Conservation (phyloP, 2,888 invertebrate species). For the Cetonia aurata region DNA sequence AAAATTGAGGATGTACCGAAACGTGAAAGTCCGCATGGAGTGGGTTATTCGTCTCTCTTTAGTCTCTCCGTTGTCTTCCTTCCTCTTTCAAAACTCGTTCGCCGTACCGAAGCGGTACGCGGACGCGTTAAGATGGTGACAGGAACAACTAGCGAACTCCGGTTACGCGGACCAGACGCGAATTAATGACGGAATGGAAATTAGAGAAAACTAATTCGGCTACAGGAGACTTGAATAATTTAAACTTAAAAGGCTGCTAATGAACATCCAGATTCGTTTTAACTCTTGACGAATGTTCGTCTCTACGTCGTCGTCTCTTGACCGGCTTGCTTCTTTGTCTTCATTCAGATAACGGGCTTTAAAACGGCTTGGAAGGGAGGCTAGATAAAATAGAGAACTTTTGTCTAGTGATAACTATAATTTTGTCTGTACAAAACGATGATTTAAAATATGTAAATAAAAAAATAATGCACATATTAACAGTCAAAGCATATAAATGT, state of each 20-base stretch:
- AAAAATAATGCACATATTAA: no score
- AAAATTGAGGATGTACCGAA: slow-evolving; percentile 69
- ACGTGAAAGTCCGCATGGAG: slow-evolving; percentile 63
- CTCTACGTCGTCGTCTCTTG: slow-evolving; percentile 22
- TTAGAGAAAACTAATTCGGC: slow-evolving; percentile 57
- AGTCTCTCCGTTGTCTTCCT: slow-evolving; percentile 5
- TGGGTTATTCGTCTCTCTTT: slow-evolving; percentile 52
- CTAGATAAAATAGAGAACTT: slow-evolving; percentile 14
- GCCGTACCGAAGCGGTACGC: background rate
- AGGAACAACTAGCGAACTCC: slow-evolving; percentile 48
- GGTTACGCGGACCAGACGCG: slow-evolving; percentile 60
- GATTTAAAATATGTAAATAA: no score
- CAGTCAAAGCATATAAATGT: no score
- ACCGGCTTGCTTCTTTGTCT: slow-evolving; percentile 32
- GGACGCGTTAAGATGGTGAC: slow-evolving; percentile 59
- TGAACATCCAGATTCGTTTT: slow-evolving; percentile 49
- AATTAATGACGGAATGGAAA: slow-evolving; percentile 61
- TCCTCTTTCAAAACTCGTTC: slow-evolving; percentile 15
- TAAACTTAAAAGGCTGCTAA: slow-evolving; percentile 52
- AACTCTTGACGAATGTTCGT: slow-evolving; percentile 41
- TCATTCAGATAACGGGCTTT: slow-evolving; percentile 2
- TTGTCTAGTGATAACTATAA: slow-evolving; percentile 17
- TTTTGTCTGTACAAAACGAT: slow-evolving; percentile 11
- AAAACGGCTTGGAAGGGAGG: background rate
- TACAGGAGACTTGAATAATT: slow-evolving; percentile 50